phyloP scores from a whole-genome alignment of 2,888 invertebrate genomes.

The Acanthosepion pharaonis region DNA sequence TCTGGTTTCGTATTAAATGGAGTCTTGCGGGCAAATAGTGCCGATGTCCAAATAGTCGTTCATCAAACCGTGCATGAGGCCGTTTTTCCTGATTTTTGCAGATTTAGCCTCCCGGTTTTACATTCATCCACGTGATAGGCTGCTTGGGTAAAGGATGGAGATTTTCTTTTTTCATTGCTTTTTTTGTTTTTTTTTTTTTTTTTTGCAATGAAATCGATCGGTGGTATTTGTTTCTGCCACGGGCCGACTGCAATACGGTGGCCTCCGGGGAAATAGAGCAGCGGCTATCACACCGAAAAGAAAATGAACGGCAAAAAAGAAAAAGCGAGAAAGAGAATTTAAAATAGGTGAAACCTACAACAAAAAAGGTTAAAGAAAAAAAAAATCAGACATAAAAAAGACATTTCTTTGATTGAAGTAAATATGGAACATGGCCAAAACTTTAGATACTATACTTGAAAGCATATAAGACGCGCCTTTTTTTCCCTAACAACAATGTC shows the following conservation, averaged over 20 bases:
- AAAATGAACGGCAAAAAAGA: background rate
- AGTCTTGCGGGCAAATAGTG: background rate
- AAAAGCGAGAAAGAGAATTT: background rate
- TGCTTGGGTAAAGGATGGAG: background rate
- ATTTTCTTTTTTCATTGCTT: no score
- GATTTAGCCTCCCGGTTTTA: background rate
- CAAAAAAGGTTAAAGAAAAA: background rate
- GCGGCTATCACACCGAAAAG: background rate
- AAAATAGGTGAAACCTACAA: background rate
- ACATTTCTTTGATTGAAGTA: background rate
- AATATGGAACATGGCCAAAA: background rate
- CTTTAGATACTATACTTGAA: background rate
- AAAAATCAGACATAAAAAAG: background rate
- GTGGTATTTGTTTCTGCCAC: background rate
- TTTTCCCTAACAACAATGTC: no score
- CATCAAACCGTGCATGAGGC: background rate
- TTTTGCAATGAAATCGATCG: background rate
- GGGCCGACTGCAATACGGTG: background rate
- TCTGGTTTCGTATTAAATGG: background rate
- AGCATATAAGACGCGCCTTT: no score
- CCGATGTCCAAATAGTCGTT: background rate
- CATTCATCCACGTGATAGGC: background rate
- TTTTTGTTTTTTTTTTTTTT: no score
- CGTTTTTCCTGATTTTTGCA: background rate
- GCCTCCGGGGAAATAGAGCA: background rate